Conservation (phyloP, 2,888 invertebrate species). For the Balanococcus diminutus region DNA sequence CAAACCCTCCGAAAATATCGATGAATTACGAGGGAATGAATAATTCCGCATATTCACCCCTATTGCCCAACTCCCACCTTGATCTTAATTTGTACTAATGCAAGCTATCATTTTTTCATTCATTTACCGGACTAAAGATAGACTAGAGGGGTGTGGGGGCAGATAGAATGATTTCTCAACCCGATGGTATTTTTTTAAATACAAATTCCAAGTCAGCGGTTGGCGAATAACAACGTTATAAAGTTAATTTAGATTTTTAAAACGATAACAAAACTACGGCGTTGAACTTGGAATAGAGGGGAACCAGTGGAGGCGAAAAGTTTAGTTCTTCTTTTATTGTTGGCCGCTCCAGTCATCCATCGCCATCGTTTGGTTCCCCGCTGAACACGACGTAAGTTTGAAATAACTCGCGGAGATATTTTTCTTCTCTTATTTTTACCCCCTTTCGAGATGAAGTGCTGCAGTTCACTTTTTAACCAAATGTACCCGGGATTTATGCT, state of each 20-base stretch:
- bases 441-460: neutral
- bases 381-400: neutral
- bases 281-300: neutral
- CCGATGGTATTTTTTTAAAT: neutral
- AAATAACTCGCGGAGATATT: constrained; percentile 20
- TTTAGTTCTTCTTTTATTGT: neutral
- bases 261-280: constrained; percentile 2
- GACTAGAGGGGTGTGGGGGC: neutral
- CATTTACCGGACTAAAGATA: neutral
- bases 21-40: no score
- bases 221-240: neutral
- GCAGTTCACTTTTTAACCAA: constrained; percentile 4
- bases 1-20: no score
- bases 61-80: neutral
- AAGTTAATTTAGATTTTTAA: constrained; percentile 25
- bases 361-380: neutral
- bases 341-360: neutral
- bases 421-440: constrained; percentile 7
- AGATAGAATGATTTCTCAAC: neutral
- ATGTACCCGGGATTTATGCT: constrained; percentile 9
- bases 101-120: neutral
- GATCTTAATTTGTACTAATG: neutral
- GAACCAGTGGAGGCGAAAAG: neutral
- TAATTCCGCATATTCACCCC: no score
- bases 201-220: neutral